Conservation (phyloP, 2,113 vertebrate genomes). For the Odocoileus hemionus region DNA sequence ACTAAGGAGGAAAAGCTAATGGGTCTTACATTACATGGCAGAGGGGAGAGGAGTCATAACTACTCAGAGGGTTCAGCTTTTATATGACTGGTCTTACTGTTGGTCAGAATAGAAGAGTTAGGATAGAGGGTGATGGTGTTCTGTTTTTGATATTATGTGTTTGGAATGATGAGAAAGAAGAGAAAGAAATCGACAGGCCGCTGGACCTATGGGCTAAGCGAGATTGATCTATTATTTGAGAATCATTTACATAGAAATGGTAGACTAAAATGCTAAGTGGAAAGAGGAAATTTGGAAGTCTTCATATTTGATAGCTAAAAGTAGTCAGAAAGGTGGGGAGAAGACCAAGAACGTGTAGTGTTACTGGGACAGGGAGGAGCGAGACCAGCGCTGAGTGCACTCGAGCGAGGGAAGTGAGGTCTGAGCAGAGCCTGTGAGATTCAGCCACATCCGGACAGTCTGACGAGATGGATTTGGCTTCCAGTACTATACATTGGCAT, state of each 20-base stretch:
- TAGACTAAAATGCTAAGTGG: background rate
- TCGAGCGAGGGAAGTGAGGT: background rate
- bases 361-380: background rate
- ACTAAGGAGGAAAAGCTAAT: background rate
- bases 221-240: background rate
- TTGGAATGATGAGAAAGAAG: background rate
- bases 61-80: background rate
- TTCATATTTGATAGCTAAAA: background rate
- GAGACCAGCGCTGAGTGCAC: background rate
- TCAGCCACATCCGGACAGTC: background rate
- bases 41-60: background rate
- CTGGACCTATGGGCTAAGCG: background rate
- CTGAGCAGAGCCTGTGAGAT: background rate
- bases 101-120: background rate
- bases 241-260: background rate
- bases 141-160: background rate
- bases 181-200: background rate
- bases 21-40: background rate
- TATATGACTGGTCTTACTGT: background rate
- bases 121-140: background rate
- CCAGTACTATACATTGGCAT: background rate
- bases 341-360: background rate
- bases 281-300: background rate
- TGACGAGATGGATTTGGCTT: background rate
- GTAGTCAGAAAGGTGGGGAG: background rate